Evolutionary conservation across 2,113 vertebrate genomes (phyloP), one percentile per base, ranked within the genome.

Genomic region (Limnothrissa miodon): DNA sequence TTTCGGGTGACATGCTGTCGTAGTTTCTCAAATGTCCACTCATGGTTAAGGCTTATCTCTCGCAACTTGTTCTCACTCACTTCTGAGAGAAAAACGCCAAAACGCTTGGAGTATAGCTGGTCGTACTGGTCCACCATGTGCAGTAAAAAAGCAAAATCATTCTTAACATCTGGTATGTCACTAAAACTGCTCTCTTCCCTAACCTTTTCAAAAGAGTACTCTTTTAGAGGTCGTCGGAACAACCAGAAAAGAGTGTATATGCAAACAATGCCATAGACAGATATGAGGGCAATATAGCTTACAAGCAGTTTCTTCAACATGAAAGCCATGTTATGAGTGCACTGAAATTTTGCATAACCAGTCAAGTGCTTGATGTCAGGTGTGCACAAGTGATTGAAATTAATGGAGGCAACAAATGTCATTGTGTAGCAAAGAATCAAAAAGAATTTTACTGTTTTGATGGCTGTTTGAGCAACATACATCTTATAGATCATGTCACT

Each of bases 101-200:
- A 99, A 1, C 98, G 95, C 89, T 99, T 99, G 0, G 98, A 99
- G 78, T 99, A 99, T 45, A 99, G 92, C 88, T 99, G 97, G 88
- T 99, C 98, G 0, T 99, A 99, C 87, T 99, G 98, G 90, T 99
- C 98, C 0, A 99, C 98, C 98, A 99, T 99, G 90, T 99, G 98
- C 80, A 99, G 94, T 45, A 99, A 97, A 87, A 99, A 99, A 0
- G 98, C 98, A 94, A 99, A 99, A 88, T 99, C 98, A 0, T 99
- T 99, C 90, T 99, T 99, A 44, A 99, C 98, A 79, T 99, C 98
- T 0, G 98, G 98, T 89, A 99, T 99, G 88, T 99, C 98, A 23
- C 98, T 99, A 89, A 99, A 99, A 90, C 97, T 99, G 88, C 98
- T 99, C 91, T 99, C 98, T 83, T 99, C 98, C 87, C 98, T 89